Percentiles rank a stretch among this genome's conserved stretches.
Evolutionary conservation across 2,888 invertebrate species (phyloP).

Genomic region (Encarsia formosa): DNA sequence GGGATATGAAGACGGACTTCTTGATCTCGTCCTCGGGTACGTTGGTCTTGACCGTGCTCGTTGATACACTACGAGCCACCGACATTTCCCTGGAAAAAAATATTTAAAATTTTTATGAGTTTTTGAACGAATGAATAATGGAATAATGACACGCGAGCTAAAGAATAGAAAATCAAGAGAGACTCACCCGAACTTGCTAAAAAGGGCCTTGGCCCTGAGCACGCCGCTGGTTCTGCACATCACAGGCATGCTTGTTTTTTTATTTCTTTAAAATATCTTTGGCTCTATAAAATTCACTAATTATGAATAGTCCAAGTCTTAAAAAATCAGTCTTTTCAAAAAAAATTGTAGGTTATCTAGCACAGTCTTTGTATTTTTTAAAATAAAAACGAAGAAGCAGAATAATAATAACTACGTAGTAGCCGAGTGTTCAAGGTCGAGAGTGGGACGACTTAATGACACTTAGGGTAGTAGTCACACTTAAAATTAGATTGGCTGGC

Average conservation of each 20-base stretch:
- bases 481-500: conserved; percentile 68
- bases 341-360: too few relatives aligned
- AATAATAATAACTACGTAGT: too few relatives aligned
- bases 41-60: conserved; percentile 12
- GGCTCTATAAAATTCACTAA: conserved; percentile 15
- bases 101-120: too few relatives aligned
- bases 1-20: conserved; percentile 88
- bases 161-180: background rate
- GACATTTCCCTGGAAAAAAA: background rate
- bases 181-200: conserved; percentile 16
- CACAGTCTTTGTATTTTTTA: too few relatives aligned
- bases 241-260: conserved; percentile 21
- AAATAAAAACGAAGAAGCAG: too few relatives aligned
- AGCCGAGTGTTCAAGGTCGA: too few relatives aligned
- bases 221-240: conserved; percentile 18
- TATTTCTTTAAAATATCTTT: conserved; percentile 7
- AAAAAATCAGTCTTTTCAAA: conserved; percentile 23
- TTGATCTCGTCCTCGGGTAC: conserved; percentile 57
- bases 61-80: background rate
- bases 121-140: background rate
- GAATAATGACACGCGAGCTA: background rate
- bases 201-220: conserved; percentile 12
- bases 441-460: too few relatives aligned
- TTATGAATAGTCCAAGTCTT: background rate
- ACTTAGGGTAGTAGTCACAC: too few relatives aligned